Conservation (phyloP, 2,888 invertebrate genomes). For the Xanthia icteritia region DNA sequence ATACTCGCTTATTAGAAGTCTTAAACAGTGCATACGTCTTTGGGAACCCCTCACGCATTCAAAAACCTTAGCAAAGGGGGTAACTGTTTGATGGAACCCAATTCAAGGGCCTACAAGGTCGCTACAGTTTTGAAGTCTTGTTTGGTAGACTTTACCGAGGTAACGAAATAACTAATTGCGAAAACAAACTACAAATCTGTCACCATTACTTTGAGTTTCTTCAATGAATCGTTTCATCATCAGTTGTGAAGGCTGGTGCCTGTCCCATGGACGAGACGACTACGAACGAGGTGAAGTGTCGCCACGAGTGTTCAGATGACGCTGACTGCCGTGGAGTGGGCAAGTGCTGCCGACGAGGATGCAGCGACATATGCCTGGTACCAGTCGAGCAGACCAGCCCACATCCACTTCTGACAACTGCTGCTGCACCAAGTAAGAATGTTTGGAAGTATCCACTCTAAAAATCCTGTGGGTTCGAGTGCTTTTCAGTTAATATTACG, state of each 20-base stretch:
- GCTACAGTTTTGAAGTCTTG: background rate
- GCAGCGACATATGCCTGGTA: constrained; percentile 92
- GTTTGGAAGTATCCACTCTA: background rate
- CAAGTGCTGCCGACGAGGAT: constrained; percentile 96
- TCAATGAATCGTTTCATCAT: constrained; percentile 27
- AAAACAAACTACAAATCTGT: background rate
- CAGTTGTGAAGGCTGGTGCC: constrained; percentile 91
- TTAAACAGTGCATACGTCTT: background rate
- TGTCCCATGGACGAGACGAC: constrained; percentile 72
- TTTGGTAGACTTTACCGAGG: background rate
- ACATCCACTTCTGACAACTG: constrained; percentile 64
- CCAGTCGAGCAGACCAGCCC: constrained; percentile 72
- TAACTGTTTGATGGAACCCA: background rate
- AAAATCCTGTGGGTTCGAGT: background rate
- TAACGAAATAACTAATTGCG: background rate
- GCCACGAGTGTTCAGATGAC: constrained; percentile 94
- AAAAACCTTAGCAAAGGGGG: background rate
- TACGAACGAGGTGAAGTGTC: constrained; percentile 87
- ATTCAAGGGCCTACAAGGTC: no score
- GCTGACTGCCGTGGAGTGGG: constrained; percentile 94
- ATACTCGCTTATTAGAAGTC: background rate
- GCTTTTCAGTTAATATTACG: background rate
- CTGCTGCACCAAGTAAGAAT: constrained; percentile 72
- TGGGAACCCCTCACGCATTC: background rate
- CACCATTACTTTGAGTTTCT: background rate